Evolutionary conservation across 2,113 vertebrate species (phyloP).

Genomic region (Monopterus albus): DNA sequence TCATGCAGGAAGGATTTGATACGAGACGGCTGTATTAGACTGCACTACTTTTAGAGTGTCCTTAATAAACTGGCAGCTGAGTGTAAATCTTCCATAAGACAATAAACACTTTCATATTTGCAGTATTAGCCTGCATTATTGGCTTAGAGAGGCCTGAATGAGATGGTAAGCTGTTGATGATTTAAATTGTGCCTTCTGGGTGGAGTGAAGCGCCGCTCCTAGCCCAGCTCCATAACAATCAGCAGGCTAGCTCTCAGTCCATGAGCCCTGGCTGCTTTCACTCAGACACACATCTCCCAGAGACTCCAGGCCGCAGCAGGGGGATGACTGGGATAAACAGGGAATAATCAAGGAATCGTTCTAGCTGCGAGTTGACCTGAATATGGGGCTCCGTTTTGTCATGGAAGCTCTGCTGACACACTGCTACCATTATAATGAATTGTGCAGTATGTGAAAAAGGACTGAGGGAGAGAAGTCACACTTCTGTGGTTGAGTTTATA

Average conservation of each 20-base stretch:
- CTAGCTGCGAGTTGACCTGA: conserved; percentile 76
- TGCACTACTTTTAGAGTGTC: no score
- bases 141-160: conserved; percentile 2
- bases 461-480: conserved; percentile 11
- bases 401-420: conserved; percentile 30
- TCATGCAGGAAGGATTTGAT: no score
- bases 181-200: conserved; percentile 36
- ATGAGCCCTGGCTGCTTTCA: conserved; percentile 59
- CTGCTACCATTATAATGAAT: conserved; percentile 58
- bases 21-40: no score
- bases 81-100: no score
- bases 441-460: conserved; percentile 11
- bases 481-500: conserved; percentile 35
- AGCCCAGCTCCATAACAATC: conserved; percentile 42
- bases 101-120: no score
- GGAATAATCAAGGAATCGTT: conserved; percentile 73
- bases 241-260: conserved; percentile 64
- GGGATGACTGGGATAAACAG: conserved; percentile 72
- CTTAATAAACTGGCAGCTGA: no score
- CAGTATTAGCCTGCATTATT: conserved; percentile 8
- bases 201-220: conserved; percentile 8
- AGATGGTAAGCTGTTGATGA: conserved; percentile 28
- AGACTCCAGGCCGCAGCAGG: conserved; percentile 68
- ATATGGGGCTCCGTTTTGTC: conserved; percentile 50
- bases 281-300: conserved; percentile 60